Evolutionary conservation across 2,888 invertebrate genomes (phyloP), one percentile per base, ranked within the genome.

Genomic region (Xanthia icteritia): DNA sequence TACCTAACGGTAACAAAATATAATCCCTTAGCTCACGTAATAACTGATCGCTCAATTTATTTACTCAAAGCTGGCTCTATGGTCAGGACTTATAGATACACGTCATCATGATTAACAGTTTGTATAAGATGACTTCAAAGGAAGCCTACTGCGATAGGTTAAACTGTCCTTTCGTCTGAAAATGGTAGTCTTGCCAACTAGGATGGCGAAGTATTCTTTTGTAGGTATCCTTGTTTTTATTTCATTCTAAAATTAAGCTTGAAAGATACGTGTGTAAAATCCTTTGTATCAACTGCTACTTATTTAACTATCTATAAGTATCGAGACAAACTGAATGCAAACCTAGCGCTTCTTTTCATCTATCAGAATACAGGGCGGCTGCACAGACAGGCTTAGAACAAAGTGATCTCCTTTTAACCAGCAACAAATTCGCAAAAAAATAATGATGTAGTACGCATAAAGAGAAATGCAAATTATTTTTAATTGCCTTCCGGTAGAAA

Each of bases 401-500:
- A n/a, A 83, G 70, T 77, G 87, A 82, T 89, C 91, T 90, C 85
- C 76, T 90, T 92, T 85, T 67, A 85, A 81, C 85, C 77, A 81
- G 76, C 78, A 85, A 86, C 81, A 89, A 90, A 92, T 90, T 91
- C 88, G 89, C 89, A 88, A 86, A 91, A 91, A 83, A 93, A 90
- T 92, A 93, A 91, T 92, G 90, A 92, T 91, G 89, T 65, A 42
- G 82, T 90, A 87, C 89, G 91, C 91, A 93, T 92, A 94, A 92
- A 94, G 94, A 95, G 95, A 95, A 95, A 95, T 95, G 95, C 94
- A 95, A 94, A 95, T 95, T 92, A 94, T 94, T 95, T 96, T 95
- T 96, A 95, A 96, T 95, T 95, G 94, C 94, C 91, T 94, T 96
- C 95, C 95, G 95, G 96, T 96, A 96, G 96, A 96, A 96, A 96